phyloP scores from a whole-genome alignment of 2,113 vertebrate genomes.

The Steatornis caripensis region DNA sequence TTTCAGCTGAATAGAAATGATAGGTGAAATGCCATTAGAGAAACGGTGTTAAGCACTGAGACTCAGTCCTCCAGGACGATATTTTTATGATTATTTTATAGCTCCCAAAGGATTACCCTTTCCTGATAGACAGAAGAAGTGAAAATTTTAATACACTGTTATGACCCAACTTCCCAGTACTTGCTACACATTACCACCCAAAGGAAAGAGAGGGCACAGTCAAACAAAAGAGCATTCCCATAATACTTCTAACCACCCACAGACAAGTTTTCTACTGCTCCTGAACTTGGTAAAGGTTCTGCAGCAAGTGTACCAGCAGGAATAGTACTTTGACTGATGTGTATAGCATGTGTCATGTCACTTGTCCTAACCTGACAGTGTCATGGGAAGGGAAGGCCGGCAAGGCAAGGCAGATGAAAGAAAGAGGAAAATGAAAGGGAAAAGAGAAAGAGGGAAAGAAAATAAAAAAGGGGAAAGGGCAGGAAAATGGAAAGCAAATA shows the following conservation, averaged over 20 bases:
- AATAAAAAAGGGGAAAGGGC: not conserved
- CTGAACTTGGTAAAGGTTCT: not conserved
- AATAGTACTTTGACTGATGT: not conserved
- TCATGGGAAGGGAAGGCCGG: not conserved
- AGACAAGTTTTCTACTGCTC: not conserved
- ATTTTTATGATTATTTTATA: not conserved
- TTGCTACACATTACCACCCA: not conserved
- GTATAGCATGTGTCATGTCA: not conserved
- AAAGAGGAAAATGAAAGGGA: not conserved
- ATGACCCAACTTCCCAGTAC: not conserved
- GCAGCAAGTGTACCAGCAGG: rapidly evolving
- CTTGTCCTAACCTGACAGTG: not conserved
- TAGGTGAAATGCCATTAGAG: not conserved
- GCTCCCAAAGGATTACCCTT: not conserved
- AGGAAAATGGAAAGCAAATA: not conserved
- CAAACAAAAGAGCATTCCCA: not conserved
- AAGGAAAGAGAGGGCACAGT: not conserved
- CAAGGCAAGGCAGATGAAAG: not conserved
- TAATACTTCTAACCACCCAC: not conserved
- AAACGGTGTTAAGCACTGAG: not conserved
- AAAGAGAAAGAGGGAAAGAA: not conserved
- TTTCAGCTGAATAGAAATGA: conserved; percentile 1
- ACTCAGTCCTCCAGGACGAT: not conserved
- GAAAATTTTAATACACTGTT: not conserved
- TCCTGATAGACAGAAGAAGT: not conserved